Evolutionary conservation across 2,113 vertebrate species (phyloP).

Genomic region (Paratilapia polleni): DNA sequence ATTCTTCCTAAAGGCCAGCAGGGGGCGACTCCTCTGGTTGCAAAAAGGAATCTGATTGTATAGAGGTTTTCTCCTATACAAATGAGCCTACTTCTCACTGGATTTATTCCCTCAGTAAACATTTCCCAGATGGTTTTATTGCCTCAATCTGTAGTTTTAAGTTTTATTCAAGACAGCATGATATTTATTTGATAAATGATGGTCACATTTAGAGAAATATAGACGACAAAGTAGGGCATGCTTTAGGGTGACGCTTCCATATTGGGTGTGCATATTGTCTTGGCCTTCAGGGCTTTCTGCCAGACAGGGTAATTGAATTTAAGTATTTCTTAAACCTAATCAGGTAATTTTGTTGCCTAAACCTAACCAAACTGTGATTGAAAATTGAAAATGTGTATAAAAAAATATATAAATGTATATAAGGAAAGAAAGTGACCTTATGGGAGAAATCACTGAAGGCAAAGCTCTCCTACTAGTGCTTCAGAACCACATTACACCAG

Average conservation of each 20-base stretch:
- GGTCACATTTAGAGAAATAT: not conserved
- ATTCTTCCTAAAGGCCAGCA: not conserved
- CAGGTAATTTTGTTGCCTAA: not conserved
- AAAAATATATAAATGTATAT: not conserved
- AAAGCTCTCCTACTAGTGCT: not conserved
- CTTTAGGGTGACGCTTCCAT: no score
- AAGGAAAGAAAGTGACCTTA: no score
- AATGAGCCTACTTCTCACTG: not conserved
- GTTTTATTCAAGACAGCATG: not conserved
- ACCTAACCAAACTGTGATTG: not conserved
- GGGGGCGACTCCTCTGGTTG: not conserved
- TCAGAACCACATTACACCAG: no score
- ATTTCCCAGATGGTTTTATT: not conserved
- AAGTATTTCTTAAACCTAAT: not conserved
- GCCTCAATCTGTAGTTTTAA: not conserved
- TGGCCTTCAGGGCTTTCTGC: not conserved
- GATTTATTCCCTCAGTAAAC: not conserved
- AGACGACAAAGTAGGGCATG: not conserved
- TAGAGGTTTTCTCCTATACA: not conserved
- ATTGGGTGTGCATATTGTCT: not conserved
- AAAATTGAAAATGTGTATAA: not conserved
- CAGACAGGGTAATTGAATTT: not conserved
- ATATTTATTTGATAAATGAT: not conserved
- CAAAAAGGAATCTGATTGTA: not conserved
- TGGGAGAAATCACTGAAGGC: not conserved